phyloP scores from a whole-genome alignment of 2,113 vertebrate genomes.

The Halichoerus grypus region DNA sequence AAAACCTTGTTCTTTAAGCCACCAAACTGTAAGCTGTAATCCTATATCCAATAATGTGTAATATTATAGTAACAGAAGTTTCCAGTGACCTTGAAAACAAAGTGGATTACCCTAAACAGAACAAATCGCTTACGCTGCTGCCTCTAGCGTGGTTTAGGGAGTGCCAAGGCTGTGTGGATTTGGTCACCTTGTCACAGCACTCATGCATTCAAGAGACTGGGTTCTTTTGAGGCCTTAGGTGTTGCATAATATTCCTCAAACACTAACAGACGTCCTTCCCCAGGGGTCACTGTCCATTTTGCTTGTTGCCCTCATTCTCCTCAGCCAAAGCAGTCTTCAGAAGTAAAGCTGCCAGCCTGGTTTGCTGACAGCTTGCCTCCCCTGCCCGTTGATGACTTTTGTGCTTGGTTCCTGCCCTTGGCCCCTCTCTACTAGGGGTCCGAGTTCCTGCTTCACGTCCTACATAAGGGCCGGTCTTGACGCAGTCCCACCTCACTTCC shows the following conservation, averaged over 20 bases:
- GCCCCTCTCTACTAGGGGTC: background rate
- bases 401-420: slow-evolving; percentile 50
- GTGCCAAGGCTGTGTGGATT: background rate
- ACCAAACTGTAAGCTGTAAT: slow-evolving; percentile 49
- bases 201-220: background rate
- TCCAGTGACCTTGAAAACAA: slow-evolving; percentile 17
- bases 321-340: slow-evolving; percentile 8
- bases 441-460: background rate
- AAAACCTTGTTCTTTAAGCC: slow-evolving; percentile 49
- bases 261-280: background rate
- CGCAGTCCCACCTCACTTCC: slow-evolving; percentile 51
- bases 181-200: background rate
- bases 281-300: background rate
- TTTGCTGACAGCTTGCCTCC: background rate
- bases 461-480: background rate
- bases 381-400: slow-evolving; percentile 29
- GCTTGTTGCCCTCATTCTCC: background rate
- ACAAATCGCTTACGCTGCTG: background rate
- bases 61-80: slow-evolving; percentile 19
- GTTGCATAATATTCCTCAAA: background rate
- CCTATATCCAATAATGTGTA: slow-evolving; percentile 33
- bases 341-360: slow-evolving; percentile 47
- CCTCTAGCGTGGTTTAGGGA: slow-evolving; percentile 30
- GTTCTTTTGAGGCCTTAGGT: background rate
- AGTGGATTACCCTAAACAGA: slow-evolving; percentile 1